phyloP scores from a whole-genome alignment of 1,140 invertebrate species.

The Lineus longissimus region DNA sequence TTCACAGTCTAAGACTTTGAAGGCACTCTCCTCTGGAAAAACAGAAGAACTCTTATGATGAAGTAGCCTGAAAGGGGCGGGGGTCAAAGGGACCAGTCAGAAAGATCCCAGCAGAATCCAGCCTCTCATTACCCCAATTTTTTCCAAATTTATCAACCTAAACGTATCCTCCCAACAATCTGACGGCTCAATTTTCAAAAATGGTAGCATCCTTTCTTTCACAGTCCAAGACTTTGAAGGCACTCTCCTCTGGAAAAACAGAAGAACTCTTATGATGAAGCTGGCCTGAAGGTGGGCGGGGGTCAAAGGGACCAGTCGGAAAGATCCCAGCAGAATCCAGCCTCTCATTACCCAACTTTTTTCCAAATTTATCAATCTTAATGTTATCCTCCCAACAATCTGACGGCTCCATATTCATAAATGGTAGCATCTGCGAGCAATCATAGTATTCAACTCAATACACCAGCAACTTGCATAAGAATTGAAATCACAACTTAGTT shows the following conservation, averaged over 20 bases:
- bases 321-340: background rate
- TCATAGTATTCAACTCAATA: no score
- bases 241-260: background rate
- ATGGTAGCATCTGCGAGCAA: no score
- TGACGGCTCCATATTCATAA: no score
- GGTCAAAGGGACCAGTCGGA: background rate
- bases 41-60: background rate
- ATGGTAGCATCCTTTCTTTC: constrained; percentile 6
- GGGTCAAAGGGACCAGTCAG: background rate
- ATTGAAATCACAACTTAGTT: no score
- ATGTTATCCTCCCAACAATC: no score
- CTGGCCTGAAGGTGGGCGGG: background rate
- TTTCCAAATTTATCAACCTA: background rate
- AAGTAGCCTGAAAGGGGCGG: background rate
- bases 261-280: background rate
- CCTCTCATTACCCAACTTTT: background rate
- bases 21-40: constrained; percentile 49
- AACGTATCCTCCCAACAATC: no score
- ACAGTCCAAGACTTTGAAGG: constrained; percentile 4
- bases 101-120: background rate
- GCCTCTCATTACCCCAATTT: background rate
- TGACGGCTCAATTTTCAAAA: no score
- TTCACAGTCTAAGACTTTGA: constrained; percentile 39
- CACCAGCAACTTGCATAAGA: no score
- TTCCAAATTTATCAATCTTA: background rate